These are phyloP conservation scores for Microctenopoma steveboyesi DNA, from an alignment of 2,797 vertebrate genomes.

Conservation along the genomic window DNA sequence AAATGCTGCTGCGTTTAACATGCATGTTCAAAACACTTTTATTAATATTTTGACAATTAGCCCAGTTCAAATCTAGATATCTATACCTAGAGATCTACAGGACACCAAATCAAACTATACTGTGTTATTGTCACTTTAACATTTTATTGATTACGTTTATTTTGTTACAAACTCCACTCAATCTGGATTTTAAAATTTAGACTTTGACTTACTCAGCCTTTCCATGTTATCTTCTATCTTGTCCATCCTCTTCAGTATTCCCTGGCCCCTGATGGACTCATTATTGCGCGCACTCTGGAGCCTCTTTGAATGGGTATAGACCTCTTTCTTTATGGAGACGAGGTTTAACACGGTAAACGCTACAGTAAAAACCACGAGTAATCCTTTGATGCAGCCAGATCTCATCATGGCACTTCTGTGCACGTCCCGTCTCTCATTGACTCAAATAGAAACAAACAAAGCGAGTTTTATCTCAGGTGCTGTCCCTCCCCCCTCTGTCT, in stretches of 20 bases:
- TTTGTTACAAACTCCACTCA: too few species aligned
- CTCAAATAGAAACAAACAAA: not conserved
- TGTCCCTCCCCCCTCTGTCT: not conserved
- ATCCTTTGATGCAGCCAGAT: constrained; percentile 32
- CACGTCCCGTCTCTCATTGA: not conserved
- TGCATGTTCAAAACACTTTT: too few species aligned
- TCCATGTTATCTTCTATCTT: constrained; percentile 66
- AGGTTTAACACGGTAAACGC: constrained; percentile 49
- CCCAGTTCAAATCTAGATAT: too few species aligned
- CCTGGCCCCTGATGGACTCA: constrained; percentile 40
- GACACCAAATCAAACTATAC: not conserved
- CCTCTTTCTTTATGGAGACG: constrained; percentile 49
- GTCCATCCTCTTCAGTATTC: constrained; percentile 66
- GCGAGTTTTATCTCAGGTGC: constrained; percentile 25
- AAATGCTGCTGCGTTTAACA: too few species aligned
- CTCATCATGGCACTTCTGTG: constrained; percentile 57
- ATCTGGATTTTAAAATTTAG: not conserved
- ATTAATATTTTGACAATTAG: too few species aligned
- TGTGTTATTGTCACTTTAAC: too few species aligned
- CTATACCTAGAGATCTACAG: not conserved
- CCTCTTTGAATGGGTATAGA: constrained; percentile 46
- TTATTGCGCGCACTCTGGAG: constrained; percentile 57
- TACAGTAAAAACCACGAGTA: not conserved
- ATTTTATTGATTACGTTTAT: too few species aligned
- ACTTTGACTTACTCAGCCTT: constrained; percentile 63